Conservation (phyloP, 2,113 vertebrate genomes). For the Hiodon tergisus region DNA sequence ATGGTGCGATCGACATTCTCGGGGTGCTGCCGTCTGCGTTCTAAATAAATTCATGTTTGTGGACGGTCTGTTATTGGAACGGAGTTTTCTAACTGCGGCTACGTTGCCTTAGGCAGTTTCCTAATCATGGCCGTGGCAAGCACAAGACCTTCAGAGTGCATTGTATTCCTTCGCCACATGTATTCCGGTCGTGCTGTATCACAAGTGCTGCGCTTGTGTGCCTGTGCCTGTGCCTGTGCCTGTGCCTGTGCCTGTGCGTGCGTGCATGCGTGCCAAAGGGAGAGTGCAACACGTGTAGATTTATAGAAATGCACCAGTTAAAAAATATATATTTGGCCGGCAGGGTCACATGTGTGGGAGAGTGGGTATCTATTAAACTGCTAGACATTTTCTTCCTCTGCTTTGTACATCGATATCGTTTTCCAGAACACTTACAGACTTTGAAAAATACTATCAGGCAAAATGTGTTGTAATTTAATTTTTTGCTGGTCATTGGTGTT, state of each 20-base stretch:
- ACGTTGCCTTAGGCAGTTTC: not conserved
- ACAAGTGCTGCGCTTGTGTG: not conserved
- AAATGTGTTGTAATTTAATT: not conserved
- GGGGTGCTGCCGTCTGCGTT: not conserved
- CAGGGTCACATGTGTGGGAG: constrained; percentile 1
- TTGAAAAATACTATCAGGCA: not conserved
- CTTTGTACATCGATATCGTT: not conserved
- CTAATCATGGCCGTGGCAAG: not conserved
- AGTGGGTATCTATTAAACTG: not conserved
- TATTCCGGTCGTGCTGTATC: not conserved
- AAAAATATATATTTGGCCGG: not conserved
- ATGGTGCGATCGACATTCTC: not conserved
- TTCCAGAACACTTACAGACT: not conserved
- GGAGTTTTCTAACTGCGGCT: not conserved
- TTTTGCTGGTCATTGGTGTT: not conserved
- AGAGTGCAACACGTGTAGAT: not conserved
- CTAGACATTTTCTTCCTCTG: not conserved
- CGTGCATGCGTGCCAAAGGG: not conserved
- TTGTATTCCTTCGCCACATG: not conserved
- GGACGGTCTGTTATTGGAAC: not conserved
- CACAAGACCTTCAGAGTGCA: not conserved
- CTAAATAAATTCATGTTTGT: not conserved
- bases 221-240: not conserved
- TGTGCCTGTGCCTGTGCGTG: not conserved
- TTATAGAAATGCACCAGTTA: not conserved